Percentiles rank a stretch among this genome's conserved stretches.
phyloP scores from a whole-genome alignment of 2,113 vertebrate genomes.

The Plestiodon gilberti region DNA sequence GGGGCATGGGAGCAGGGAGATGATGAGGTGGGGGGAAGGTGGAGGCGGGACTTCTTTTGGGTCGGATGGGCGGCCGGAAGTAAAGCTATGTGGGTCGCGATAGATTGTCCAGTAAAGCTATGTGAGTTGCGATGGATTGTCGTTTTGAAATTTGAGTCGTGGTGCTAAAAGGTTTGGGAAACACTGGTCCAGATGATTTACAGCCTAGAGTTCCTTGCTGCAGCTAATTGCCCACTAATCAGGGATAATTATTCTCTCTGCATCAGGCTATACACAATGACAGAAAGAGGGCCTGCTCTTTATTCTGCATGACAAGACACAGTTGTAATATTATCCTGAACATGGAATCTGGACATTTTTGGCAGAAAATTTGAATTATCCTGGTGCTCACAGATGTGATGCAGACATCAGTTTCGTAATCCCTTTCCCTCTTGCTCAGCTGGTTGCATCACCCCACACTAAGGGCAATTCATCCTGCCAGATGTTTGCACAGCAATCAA shows the following conservation, averaged over 20 bases:
- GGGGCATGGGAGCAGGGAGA: too few species aligned
- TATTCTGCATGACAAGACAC: background rate
- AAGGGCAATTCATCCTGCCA: background rate
- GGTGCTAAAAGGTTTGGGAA: too few species aligned
- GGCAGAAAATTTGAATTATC: background rate
- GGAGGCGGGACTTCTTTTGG: too few species aligned
- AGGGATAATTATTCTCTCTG: background rate
- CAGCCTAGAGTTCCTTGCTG: background rate
- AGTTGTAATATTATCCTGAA: background rate
- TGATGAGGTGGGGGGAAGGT: too few species aligned
- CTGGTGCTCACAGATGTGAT: background rate
- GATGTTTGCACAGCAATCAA: slow-evolving; percentile 9
- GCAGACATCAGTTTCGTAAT: background rate
- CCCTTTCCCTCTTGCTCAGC: background rate
- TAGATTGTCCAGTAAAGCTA: too few species aligned
- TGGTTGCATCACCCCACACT: background rate
- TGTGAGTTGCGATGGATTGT: too few species aligned
- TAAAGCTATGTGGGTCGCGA: too few species aligned
- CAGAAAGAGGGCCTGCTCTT: background rate
- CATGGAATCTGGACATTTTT: background rate
- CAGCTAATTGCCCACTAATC: background rate
- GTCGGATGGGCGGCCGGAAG: too few species aligned
- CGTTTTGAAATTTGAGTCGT: too few species aligned
- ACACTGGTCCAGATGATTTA: background rate
- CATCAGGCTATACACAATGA: background rate